Conservation (phyloP, 2,113 vertebrate species). For the Galbula dea region DNA sequence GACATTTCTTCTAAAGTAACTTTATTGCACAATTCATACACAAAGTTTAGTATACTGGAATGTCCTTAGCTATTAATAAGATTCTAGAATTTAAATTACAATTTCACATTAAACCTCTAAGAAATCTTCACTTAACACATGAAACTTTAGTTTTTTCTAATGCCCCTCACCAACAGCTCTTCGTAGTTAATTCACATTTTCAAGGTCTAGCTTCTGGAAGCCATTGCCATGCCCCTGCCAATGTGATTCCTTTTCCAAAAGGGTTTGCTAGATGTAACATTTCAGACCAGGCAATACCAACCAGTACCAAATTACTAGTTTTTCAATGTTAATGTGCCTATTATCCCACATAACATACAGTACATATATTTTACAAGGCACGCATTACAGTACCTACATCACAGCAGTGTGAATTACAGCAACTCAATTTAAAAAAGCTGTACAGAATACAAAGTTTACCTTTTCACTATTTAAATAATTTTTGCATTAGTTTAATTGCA, state of each 20-base stretch:
- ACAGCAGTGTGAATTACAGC: conserved; percentile 66
- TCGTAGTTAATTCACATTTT: conserved; percentile 9
- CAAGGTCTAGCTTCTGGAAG: background rate
- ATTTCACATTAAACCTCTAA: conserved; percentile 39
- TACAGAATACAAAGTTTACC: conserved; percentile 72
- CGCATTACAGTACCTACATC: conserved; percentile 65
- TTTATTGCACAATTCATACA: conserved; percentile 74
- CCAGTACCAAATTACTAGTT: background rate
- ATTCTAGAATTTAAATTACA: conserved; percentile 23
- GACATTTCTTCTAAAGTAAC: conserved; percentile 56
- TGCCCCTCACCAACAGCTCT: background rate
- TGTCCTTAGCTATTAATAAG: conserved; percentile 33
- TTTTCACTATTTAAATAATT: conserved; percentile 60
- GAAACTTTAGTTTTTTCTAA: conserved; percentile 6
- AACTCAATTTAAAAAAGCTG: conserved; percentile 74
- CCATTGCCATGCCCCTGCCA: background rate
- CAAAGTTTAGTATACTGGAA: conserved; percentile 46
- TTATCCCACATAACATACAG: conserved; percentile 20
- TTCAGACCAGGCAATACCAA: background rate
- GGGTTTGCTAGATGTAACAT: background rate
- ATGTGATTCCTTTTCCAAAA: background rate
- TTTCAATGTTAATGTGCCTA: background rate
- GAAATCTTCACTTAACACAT: conserved; percentile 29
- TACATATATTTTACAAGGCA: conserved; percentile 73
- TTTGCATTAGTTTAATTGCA: conserved; percentile 44